Evolutionary conservation across 2,113 vertebrate genomes (phyloP).

Genomic region (Thryonomys swinderianus): DNA sequence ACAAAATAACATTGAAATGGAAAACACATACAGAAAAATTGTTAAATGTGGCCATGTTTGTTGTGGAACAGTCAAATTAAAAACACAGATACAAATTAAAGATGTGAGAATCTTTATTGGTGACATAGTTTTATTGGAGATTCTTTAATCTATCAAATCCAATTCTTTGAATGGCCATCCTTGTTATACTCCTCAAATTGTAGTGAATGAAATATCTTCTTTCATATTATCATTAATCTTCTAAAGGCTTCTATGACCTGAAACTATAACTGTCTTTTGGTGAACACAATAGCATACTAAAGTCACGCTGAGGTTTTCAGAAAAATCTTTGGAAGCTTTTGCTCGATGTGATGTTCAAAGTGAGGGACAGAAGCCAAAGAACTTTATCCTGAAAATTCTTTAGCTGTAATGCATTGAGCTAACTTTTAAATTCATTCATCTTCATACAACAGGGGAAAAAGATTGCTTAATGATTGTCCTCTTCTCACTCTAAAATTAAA

Average conservation of each 20-base stretch:
- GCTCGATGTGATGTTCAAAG: not conserved
- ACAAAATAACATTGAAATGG: not conserved
- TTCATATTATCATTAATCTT: not conserved
- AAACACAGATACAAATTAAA: not conserved
- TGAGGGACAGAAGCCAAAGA: not conserved
- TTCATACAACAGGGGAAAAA: not conserved
- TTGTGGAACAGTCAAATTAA: not conserved
- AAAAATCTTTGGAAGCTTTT: not conserved
- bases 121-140: not conserved
- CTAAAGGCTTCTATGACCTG: not conserved
- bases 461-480: not conserved
- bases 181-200: not conserved
- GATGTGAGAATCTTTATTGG: not conserved
- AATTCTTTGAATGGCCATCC: not conserved
- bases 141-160: not conserved
- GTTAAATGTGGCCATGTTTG: not conserved
- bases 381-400: not conserved
- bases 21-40: not conserved
- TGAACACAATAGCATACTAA: not conserved
- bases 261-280: not conserved
- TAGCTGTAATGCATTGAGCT: not conserved
- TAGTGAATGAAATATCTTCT: not conserved
- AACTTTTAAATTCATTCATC: not conserved
- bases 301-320: not conserved
- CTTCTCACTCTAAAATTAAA: conserved; percentile 9